Evolutionary conservation across 2,888 invertebrate species (phyloP).

Genomic region (Neoascia interrupta): DNA sequence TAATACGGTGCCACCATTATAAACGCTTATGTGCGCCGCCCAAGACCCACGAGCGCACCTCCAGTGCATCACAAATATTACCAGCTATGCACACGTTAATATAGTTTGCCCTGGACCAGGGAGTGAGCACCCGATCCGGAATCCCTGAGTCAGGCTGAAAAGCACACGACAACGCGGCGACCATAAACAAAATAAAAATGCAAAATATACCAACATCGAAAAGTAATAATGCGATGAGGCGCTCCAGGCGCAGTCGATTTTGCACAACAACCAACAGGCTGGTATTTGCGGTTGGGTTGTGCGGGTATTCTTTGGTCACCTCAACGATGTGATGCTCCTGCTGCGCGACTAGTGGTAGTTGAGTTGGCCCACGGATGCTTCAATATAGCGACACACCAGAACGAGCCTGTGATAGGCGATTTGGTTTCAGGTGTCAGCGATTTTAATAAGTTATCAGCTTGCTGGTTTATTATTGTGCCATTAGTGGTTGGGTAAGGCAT

Average conservation of each 20-base stretch:
- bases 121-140: too few species aligned
- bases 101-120: not conserved
- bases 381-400: constrained; percentile 26
- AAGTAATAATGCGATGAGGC: constrained; percentile 60
- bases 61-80: constrained; percentile 60
- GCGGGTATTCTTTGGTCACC: too few species aligned
- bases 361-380: too few species aligned
- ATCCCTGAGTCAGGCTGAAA: too few species aligned
- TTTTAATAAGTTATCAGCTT: constrained; percentile 72
- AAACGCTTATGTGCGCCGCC: constrained; percentile 43
- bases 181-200: constrained; percentile 5
- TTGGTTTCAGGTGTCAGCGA: constrained; percentile 77
- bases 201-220: constrained; percentile 29
- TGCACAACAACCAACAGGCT: constrained; percentile 35
- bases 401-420: constrained; percentile 66
- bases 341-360: too few species aligned
- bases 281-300: constrained; percentile 47
- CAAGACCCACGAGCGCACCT: constrained; percentile 48
- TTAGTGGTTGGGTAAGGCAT: too few species aligned
- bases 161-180: not conserved
- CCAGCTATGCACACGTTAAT: constrained; percentile 51
- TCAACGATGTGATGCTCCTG: not conserved
- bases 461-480: constrained; percentile 61
- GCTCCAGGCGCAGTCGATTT: constrained; percentile 49
- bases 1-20: constrained; percentile 59